Conservation (phyloP, 2,888 invertebrate species). For the Myopa tessellatipennis region DNA sequence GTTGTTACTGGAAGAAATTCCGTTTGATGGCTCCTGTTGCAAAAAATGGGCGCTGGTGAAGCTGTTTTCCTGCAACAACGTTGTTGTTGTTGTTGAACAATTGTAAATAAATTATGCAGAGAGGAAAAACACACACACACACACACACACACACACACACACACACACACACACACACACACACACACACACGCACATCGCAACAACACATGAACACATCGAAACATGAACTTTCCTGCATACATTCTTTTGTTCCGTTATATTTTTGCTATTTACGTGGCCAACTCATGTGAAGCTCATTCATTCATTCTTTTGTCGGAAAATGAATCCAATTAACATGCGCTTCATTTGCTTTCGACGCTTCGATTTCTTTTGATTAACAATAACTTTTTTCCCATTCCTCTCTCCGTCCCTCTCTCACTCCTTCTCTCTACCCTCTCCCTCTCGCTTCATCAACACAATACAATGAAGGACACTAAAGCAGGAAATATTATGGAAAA, state of each 20-base stretch:
- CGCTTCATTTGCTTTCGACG: conserved; percentile 44
- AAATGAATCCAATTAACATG: conserved; percentile 45
- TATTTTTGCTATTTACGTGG: too few relatives aligned
- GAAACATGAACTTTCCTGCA: too few relatives aligned
- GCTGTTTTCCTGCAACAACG: conserved; percentile 5
- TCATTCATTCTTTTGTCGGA: conserved; percentile 23
- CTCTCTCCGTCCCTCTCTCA: neutral
- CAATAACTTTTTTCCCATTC: neutral
- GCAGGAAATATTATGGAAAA: too few relatives aligned
- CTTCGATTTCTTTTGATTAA: conserved; percentile 18
- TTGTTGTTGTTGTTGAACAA: neutral
- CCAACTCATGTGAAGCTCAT: too few relatives aligned
- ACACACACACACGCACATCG: neutral
- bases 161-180: neutral
- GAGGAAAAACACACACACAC: neutral
- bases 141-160: neutral
- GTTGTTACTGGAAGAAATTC: conserved; percentile 11
- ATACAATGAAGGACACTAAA: too few relatives aligned
- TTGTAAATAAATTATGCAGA: conserved; percentile 3
- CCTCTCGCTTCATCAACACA: neutral
- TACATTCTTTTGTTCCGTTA: too few relatives aligned
- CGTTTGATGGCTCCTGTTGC: neutral
- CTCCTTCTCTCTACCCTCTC: neutral
- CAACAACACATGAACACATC: too few relatives aligned
- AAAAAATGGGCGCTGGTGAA: conserved; percentile 33